These are phyloP conservation scores for Enteromius argenteus DNA, from an alignment of 2,797 vertebrate species.

Conservation along the genomic window DNA sequence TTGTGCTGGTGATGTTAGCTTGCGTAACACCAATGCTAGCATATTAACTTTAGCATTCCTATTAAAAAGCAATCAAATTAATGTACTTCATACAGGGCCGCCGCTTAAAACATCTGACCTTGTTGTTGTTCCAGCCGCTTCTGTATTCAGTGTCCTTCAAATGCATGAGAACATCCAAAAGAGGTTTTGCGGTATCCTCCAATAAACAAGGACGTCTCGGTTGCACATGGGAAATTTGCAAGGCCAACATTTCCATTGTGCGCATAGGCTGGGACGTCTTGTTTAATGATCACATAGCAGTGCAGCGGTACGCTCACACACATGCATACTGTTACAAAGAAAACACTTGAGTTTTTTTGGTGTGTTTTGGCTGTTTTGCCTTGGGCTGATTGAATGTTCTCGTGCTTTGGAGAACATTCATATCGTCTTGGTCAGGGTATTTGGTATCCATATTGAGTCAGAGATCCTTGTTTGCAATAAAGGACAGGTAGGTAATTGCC, in stretches of 20 bases:
- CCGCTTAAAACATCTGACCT: slow-evolving; percentile 28
- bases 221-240: neutral
- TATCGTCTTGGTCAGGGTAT: slow-evolving; percentile 62
- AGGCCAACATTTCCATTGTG: slow-evolving; percentile 12
- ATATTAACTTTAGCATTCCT: slow-evolving; percentile 11
- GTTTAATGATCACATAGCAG: slow-evolving; percentile 14
- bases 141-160: slow-evolving; percentile 21
- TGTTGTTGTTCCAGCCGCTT: slow-evolving; percentile 5
- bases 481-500: slow-evolving; percentile 79
- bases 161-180: neutral
- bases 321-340: slow-evolving; percentile 14
- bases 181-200: slow-evolving; percentile 6
- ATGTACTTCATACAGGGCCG: neutral
- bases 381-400: slow-evolving; percentile 55
- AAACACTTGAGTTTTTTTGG: neutral
- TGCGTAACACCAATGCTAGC: slow-evolving; percentile 22
- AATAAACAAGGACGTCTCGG: slow-evolving; percentile 5
- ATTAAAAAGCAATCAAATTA: slow-evolving; percentile 6
- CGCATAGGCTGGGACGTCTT: neutral
- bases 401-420: slow-evolving; percentile 40
- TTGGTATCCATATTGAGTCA: slow-evolving; percentile 80
- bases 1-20: neutral
- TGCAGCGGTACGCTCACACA: neutral
- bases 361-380: slow-evolving; percentile 23
- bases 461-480: slow-evolving; percentile 73